Percentiles rank a stretch among this genome's conserved stretches.
Conservation (phyloP, 2,888 invertebrate genomes). For the Ochlodes sylvanus region DNA sequence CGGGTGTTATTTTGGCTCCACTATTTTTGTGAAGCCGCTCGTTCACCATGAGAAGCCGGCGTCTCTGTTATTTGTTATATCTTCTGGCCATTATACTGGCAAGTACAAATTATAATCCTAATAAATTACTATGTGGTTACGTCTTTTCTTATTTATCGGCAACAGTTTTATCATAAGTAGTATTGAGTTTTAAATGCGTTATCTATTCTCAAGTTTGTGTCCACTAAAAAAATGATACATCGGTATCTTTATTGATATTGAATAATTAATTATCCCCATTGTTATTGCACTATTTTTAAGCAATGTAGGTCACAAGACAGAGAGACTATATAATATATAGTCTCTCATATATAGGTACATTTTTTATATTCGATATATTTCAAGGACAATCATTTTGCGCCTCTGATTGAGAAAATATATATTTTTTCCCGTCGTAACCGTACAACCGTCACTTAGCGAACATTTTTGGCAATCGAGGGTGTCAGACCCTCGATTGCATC, state of each 20-base stretch:
- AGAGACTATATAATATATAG: too few relatives aligned
- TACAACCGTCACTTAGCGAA: not conserved
- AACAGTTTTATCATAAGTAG: not conserved
- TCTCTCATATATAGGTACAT: too few relatives aligned
- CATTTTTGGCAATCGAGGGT: not conserved
- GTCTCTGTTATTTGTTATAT: constrained; percentile 50
- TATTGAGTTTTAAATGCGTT: too few relatives aligned
- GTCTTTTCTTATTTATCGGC: not conserved
- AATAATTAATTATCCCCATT: too few relatives aligned
- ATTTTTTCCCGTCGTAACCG: not conserved
- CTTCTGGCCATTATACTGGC: constrained; percentile 54
- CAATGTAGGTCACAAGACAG: too few relatives aligned
- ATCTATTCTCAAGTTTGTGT: too few relatives aligned
- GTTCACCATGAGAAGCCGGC: constrained; percentile 40
- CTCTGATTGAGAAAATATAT: too few relatives aligned
- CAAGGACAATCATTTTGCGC: too few relatives aligned
- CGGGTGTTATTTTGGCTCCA: constrained; percentile 53
- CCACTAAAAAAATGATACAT: too few relatives aligned
- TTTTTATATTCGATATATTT: too few relatives aligned
- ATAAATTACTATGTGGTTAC: constrained; percentile 13
- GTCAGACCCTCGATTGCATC: not conserved
- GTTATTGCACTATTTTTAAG: too few relatives aligned
- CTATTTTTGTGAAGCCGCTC: constrained; percentile 44
- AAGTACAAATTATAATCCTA: constrained; percentile 47
- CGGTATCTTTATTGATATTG: too few relatives aligned